These are phyloP conservation scores for Axea sp. DNA, from an alignment of 2,888 invertebrate species.

Conservation along the genomic window DNA sequence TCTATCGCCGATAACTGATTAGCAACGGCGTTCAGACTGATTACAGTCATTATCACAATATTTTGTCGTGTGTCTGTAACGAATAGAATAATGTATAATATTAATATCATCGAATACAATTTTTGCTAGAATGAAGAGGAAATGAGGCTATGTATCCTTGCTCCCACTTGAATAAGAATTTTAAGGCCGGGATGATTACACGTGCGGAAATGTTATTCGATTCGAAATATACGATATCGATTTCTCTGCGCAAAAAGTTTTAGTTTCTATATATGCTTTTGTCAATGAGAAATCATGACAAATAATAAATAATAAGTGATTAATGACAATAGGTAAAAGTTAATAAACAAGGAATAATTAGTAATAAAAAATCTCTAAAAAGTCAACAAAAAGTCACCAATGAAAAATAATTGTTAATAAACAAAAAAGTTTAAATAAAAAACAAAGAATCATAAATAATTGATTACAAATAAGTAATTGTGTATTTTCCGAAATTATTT, in stretches of 20 bases:
- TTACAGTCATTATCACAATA: conserved; percentile 40
- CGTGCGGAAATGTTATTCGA: conserved; percentile 3
- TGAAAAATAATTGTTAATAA: no score
- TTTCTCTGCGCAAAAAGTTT: neutral
- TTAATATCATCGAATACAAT: conserved; percentile 13
- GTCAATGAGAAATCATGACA: neutral
- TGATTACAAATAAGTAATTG: no score
- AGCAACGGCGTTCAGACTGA: conserved; percentile 29
- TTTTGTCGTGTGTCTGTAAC: conserved; percentile 1
- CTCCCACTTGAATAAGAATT: neutral
- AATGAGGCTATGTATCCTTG: conserved; percentile 2
- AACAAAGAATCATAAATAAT: no score
- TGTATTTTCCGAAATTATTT: no score
- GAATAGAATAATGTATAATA: conserved; percentile 3
- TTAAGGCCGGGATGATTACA: conserved; percentile 1
- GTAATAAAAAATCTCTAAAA: no score
- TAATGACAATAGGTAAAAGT: no score
- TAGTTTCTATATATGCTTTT: no score
- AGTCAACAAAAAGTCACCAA: no score
- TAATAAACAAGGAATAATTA: no score
- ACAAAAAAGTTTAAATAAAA: no score
- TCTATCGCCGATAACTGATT: conserved; percentile 6
- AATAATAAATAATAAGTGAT: no score
- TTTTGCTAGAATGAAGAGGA: conserved; percentile 7
- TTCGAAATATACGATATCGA: neutral